These are phyloP conservation scores for Circaetus cinerascens DNA, from an alignment of 2,113 vertebrate species.

Conservation along the genomic window DNA sequence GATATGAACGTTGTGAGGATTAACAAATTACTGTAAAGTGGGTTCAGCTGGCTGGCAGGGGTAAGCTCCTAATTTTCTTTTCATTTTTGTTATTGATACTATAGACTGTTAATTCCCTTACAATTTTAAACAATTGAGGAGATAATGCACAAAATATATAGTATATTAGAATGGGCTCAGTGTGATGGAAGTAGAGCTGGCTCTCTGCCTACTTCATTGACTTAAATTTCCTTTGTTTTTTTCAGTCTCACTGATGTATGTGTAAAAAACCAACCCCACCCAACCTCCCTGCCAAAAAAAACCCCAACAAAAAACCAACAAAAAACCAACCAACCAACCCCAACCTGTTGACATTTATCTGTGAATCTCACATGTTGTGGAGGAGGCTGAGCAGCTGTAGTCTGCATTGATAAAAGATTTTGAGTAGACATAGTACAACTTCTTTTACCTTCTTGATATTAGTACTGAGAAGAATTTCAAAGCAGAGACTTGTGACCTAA, in stretches of 20 bases:
- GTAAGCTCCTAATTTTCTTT: neutral
- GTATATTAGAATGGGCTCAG: neutral
- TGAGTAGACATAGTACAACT: neutral
- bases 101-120: neutral
- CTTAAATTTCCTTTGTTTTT: neutral
- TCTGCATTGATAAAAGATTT: neutral
- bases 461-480: neutral
- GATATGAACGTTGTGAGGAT: neutral
- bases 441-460: neutral
- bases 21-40: neutral
- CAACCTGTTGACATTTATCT: neutral
- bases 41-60: neutral
- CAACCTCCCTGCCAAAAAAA: neutral
- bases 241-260: neutral
- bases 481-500: neutral
- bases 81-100: neutral
- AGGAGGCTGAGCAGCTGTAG: neutral
- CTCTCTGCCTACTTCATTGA: neutral
- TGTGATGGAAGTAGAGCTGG: neutral
- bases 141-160: neutral
- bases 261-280: neutral
- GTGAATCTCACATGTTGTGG: neutral
- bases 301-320: neutral
- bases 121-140: neutral
- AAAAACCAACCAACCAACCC: neutral